These are phyloP conservation scores for Medauroidea extradentata DNA, from an alignment of 1,140 invertebrate genomes.

Conservation along the genomic window DNA sequence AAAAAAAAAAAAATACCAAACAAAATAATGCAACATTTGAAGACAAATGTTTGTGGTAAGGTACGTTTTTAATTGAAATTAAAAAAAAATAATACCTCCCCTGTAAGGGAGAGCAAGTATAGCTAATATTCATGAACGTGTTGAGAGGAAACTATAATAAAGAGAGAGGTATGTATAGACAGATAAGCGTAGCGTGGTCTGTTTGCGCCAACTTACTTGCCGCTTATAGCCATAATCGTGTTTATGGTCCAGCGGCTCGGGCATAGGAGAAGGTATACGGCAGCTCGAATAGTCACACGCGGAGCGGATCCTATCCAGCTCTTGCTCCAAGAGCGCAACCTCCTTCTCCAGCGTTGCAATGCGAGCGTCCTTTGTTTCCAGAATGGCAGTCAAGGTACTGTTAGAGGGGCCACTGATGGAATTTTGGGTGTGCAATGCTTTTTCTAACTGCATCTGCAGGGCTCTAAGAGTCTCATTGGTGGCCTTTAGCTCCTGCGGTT, in stretches of 20 bases:
- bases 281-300: conserved; percentile 40
- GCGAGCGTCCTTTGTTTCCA: conserved; percentile 79
- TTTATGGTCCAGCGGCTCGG: conserved; percentile 39
- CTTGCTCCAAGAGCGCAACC: conserved; percentile 63
- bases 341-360: conserved; percentile 81
- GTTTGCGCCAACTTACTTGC: conserved; percentile 61
- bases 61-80: not conserved
- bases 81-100: too few species aligned
- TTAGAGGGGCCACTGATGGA: conserved; percentile 37
- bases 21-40: not conserved
- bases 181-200: not conserved
- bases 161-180: not conserved
- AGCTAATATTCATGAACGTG: too few species aligned
- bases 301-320: conserved; percentile 59
- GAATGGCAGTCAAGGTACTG: conserved; percentile 50
- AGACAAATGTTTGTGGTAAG: not conserved
- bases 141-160: not conserved
- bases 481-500: conserved; percentile 68
- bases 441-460: conserved; percentile 70
- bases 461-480: conserved; percentile 74
- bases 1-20: not conserved
- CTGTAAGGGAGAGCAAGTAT: too few species aligned
- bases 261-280: conserved; percentile 40
- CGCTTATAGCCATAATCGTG: conserved; percentile 62
- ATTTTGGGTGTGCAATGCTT: conserved; percentile 59